Percentiles rank a stretch among this genome's conserved stretches.
These are phyloP conservation scores for Sarcophaga subvicina DNA, from an alignment of 2,888 invertebrate genomes.

Conservation along the genomic window DNA sequence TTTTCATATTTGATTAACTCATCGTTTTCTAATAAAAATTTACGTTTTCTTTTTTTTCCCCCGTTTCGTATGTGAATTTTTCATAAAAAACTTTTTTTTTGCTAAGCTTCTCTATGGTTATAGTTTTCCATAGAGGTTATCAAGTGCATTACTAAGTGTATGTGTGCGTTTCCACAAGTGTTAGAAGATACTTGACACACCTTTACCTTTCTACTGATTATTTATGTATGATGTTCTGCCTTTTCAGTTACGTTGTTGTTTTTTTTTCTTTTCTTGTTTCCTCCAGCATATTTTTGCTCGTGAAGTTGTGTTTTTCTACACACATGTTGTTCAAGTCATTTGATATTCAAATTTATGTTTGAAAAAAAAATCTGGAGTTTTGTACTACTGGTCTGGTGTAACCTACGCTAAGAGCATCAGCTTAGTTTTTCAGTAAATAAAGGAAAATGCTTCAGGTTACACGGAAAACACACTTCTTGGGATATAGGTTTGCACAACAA, in stretches of 20 bases:
- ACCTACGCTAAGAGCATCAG: neutral
- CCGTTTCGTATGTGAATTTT: neutral
- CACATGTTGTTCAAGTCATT: neutral
- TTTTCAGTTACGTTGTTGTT: neutral
- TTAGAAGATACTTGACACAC: conserved; percentile 62
- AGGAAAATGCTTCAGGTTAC: too few species aligned
- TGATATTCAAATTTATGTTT: conserved; percentile 44
- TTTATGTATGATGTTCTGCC: conserved; percentile 46
- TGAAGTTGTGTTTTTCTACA: neutral
- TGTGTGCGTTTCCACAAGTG: conserved; percentile 40
- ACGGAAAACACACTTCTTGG: too few species aligned
- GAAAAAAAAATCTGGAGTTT: neutral
- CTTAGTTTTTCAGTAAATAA: neutral
- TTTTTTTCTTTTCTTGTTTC: neutral
- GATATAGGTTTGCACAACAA: too few species aligned
- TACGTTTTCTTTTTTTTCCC: neutral
- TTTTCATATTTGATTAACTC: conserved; percentile 67
- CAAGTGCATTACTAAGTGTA: neutral
- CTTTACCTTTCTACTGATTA: conserved; percentile 51
- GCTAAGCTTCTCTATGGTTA: conserved; percentile 34
- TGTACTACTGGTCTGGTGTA: neutral
- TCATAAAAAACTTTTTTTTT: conserved; percentile 11
- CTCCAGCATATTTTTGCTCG: neutral
- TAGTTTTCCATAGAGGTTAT: conserved; percentile 40
- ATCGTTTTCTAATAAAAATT: conserved; percentile 37